phyloP scores from a whole-genome alignment of 2,888 invertebrate species.

The Torymus auratus region DNA sequence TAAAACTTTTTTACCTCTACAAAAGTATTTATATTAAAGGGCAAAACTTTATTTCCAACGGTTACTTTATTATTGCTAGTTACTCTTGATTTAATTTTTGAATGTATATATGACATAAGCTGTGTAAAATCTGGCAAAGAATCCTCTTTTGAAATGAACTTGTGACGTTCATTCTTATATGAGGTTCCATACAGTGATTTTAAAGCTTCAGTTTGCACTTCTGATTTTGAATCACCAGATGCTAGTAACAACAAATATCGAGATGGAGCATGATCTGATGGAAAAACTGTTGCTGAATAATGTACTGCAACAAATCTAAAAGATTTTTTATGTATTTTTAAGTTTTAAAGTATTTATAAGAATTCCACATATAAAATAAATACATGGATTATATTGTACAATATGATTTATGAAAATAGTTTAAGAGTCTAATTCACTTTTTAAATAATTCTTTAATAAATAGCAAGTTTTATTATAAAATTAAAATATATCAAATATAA shows the following conservation, averaged over 20 bases:
- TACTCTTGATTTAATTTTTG: slow-evolving; percentile 69
- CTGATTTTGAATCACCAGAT: slow-evolving; percentile 89
- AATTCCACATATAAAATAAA: slow-evolving; percentile 14
- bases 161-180: slow-evolving; percentile 68
- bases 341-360: too few relatives aligned
- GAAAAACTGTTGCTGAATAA: slow-evolving; percentile 89
- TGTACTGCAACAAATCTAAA: slow-evolving; percentile 87
- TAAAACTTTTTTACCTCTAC: slow-evolving; percentile 81
- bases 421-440: too few relatives aligned
- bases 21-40: slow-evolving; percentile 85
- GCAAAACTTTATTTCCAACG: slow-evolving; percentile 83
- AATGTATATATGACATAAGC: slow-evolving; percentile 84
- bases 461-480: not conserved
- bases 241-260: slow-evolving; percentile 89
- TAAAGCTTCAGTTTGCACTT: slow-evolving; percentile 85
- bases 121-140: slow-evolving; percentile 85
- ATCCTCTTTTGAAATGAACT: slow-evolving; percentile 72
- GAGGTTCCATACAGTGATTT: slow-evolving; percentile 86
- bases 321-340: not conserved
- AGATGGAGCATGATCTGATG: slow-evolving; percentile 88
- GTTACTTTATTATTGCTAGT: slow-evolving; percentile 77
- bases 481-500: slow-evolving; percentile 20
- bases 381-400: too few relatives aligned
- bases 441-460: too few relatives aligned
- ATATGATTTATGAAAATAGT: too few relatives aligned